These are phyloP conservation scores for Pelmatolapia mariae DNA, from an alignment of 2,113 vertebrate species.

Conservation along the genomic window DNA sequence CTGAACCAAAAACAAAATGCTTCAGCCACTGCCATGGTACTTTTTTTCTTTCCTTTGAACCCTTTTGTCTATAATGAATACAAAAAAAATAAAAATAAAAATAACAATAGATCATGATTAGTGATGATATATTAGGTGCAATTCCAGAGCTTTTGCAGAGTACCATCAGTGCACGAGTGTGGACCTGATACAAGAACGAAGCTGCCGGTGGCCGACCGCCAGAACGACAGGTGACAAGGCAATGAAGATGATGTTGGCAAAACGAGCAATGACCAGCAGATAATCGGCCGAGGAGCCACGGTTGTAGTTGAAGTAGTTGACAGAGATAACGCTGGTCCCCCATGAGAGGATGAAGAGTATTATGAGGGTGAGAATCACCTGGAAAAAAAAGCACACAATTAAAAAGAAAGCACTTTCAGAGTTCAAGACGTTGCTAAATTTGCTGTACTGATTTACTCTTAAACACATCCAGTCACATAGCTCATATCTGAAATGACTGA, in stretches of 20 bases:
- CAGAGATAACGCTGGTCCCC: conserved; percentile 74
- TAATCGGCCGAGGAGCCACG: conserved; percentile 38
- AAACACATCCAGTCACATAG: background rate
- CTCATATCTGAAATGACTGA: background rate
- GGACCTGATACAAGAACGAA: conserved; percentile 63
- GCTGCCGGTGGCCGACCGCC: conserved; percentile 65
- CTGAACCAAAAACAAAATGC: background rate
- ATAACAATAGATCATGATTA: background rate
- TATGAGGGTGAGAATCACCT: conserved; percentile 75
- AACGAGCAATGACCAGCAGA: conserved; percentile 70
- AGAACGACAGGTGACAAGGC: conserved; percentile 70
- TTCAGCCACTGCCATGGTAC: background rate
- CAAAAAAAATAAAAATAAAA: background rate
- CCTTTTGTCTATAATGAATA: background rate
- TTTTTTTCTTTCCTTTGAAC: background rate
- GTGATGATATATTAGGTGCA: background rate
- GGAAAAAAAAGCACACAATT: background rate
- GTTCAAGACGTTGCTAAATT: background rate
- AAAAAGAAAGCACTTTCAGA: background rate
- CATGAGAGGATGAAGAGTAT: conserved; percentile 72
- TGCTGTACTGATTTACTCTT: background rate
- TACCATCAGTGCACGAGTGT: background rate
- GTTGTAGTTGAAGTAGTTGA: conserved; percentile 78
- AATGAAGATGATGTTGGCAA: conserved; percentile 71
- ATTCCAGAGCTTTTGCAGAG: background rate